These are phyloP conservation scores for Corella eumyota DNA, from an alignment of 23 tunicate genomes.

Conservation along the genomic window DNA sequence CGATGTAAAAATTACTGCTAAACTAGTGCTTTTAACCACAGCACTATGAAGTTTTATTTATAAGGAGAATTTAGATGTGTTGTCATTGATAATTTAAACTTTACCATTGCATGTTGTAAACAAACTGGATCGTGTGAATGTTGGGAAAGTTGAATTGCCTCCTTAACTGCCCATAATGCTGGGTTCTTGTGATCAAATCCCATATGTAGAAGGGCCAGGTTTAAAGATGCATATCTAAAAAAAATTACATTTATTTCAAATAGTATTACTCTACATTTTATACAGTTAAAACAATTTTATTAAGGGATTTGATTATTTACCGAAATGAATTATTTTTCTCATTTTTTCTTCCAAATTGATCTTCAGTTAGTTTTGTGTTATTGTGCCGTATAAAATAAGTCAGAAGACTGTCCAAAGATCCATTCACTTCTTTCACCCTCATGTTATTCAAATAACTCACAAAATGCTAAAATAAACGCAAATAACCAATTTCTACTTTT, in stretches of 20 bases:
- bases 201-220: constrained; percentile 66
- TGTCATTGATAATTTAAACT: no score
- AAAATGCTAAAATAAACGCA: constrained; percentile 45
- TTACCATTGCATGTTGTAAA: constrained; percentile 72
- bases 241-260: neutral
- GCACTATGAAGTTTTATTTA: no score
- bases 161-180: constrained; percentile 65
- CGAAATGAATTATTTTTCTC: no score
- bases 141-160: constrained; percentile 58
- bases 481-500: no score
- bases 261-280: no score
- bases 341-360: no score
- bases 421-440: constrained; percentile 61
- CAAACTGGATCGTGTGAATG: constrained; percentile 47
- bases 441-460: constrained; percentile 73
- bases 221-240: constrained; percentile 66
- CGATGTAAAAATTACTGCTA: neutral
- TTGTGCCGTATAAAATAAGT: constrained; percentile 57
- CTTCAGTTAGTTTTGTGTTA: no score
- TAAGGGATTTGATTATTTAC: no score
- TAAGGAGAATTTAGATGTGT: no score
- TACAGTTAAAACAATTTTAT: no score
- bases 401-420: constrained; percentile 73
- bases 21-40: no score
- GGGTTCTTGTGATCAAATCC: constrained; percentile 74